phyloP scores from a whole-genome alignment of 35 echinoderm and acorn worm species.

The Lytechinus pictus region DNA sequence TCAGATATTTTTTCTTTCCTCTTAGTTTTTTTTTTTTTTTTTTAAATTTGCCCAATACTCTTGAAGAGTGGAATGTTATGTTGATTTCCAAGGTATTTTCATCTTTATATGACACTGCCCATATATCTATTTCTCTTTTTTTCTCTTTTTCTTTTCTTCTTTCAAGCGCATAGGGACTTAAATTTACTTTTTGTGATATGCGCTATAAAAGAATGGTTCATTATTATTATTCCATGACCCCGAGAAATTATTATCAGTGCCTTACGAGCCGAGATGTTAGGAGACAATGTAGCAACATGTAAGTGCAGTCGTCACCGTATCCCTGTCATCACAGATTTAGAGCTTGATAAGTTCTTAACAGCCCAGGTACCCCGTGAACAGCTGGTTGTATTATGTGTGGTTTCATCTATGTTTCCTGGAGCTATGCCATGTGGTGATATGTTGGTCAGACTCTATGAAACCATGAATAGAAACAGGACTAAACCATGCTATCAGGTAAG shows the following conservation, averaged over 20 bases:
- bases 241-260: slow-evolving; percentile 39
- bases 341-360: slow-evolving; percentile 77
- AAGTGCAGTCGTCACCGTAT: slow-evolving; percentile 93
- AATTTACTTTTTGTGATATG: no score
- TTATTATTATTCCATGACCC: no score
- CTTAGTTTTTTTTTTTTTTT: background rate
- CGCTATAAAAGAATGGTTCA: no score
- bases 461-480: slow-evolving; percentile 90
- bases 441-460: slow-evolving; percentile 79
- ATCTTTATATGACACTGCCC: no score
- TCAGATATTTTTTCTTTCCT: background rate
- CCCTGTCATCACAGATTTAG: slow-evolving; percentile 76
- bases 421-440: slow-evolving; percentile 74
- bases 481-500: slow-evolving; percentile 91
- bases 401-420: slow-evolving; percentile 81
- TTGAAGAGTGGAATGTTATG: background rate
- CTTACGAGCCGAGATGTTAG: slow-evolving; percentile 73
- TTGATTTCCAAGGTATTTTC: no score
- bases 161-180: no score
- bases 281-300: slow-evolving; percentile 75
- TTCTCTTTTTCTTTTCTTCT: no score
- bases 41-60: background rate
- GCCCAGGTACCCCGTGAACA: slow-evolving; percentile 75
- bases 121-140: no score
- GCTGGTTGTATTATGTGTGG: slow-evolving; percentile 78